Evolutionary conservation across 2,888 invertebrate species (phyloP).

Genomic region (Drosophila conformis): DNA sequence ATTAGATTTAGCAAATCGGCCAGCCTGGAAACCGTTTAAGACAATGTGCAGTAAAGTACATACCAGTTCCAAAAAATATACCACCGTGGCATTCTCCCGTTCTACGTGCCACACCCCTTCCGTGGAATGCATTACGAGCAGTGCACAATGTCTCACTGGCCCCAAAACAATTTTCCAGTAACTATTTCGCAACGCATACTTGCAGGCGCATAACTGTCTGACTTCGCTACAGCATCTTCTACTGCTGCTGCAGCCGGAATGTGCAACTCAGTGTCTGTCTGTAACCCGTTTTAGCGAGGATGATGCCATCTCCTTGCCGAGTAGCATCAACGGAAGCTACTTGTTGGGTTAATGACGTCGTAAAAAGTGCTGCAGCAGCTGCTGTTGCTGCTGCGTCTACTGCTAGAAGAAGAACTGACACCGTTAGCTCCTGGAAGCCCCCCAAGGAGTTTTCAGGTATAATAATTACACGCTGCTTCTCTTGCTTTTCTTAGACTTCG

Average conservation of each 20-base stretch:
- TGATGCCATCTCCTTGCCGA: constrained; percentile 38
- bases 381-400: constrained; percentile 37
- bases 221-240: constrained; percentile 15
- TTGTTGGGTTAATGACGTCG: constrained; percentile 74
- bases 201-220: constrained; percentile 62
- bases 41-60: constrained; percentile 7
- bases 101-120: background rate
- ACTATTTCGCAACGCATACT: constrained; percentile 68
- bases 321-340: constrained; percentile 59
- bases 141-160: constrained; percentile 41
- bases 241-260: constrained; percentile 35
- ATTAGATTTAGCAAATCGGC: constrained; percentile 12
- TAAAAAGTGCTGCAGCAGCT: constrained; percentile 60
- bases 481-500: background rate
- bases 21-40: constrained; percentile 23
- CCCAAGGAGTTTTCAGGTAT: constrained; percentile 30
- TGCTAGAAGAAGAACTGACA: constrained; percentile 45
- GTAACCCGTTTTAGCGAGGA: constrained; percentile 38
- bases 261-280: constrained; percentile 50
- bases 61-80: constrained; percentile 22
- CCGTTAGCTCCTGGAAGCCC: constrained; percentile 33
- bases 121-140: constrained; percentile 47
- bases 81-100: background rate
- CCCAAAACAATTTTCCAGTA: constrained; percentile 61
- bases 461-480: constrained; percentile 46